Evolutionary conservation across 2,797 vertebrate genomes (phyloP), one percentile per base, ranked within the genome.

Genomic region (Knipowitschia caucasica): DNA sequence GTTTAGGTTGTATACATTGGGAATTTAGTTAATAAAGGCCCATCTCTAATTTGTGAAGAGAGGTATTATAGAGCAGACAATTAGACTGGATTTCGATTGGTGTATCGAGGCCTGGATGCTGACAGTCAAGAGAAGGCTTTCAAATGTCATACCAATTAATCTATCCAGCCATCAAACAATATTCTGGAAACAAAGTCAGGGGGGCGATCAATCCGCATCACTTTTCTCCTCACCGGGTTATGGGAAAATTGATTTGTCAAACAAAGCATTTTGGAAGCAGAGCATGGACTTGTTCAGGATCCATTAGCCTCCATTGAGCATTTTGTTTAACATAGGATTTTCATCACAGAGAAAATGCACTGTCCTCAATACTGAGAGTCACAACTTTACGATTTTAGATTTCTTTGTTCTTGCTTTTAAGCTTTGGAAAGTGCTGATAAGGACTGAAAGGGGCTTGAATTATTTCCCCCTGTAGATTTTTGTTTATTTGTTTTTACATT

Each of bases 191-290:
- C 85, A 88, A 88, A 88, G 84, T 87, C 85, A 69, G 77, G 73
- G 75, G 80, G 72, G 70, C 82, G 67, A 89, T 89, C 87, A 88
- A 89, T 89, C 81, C 50, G 67, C 86, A 88, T 88, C 87, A 89
- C 87, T 89, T 87, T 86, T 89, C 83, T 85, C 81, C 86, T 88
- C 82, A 76, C 84, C 80, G 77, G 87, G 87, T 89, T 89, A 88
- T 89, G 87, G 87, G 87, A 89, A 89, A 89, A 89, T 89, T 88
- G 87, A 89, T 89, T 86, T 85, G 87, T 83, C 85, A 87, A 89
- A 89, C 87, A 89, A 89, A 88, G 87, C 87, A 85, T 87, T 89
- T 88, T 86, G 84, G 82, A 86, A 84, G 84, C 81, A 71, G 79
- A 58, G 82, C 80, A 85, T 88, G 74, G 85, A 86, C 81, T 76